These are phyloP conservation scores for Hirudo medicinalis DNA, from an alignment of 1,140 invertebrate genomes.

Conservation along the genomic window DNA sequence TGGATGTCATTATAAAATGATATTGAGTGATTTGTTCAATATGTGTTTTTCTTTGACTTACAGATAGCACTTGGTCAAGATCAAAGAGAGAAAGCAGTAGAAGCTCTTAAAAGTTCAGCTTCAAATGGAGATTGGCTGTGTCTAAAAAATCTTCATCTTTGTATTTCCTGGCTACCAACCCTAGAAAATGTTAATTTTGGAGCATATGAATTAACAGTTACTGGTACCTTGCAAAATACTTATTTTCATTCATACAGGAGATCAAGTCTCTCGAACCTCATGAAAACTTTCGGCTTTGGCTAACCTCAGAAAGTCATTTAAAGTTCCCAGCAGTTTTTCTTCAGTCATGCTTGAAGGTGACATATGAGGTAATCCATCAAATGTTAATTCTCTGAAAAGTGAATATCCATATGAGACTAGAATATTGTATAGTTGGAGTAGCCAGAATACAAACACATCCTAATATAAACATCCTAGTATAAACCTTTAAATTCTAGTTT, in stretches of 20 bases:
- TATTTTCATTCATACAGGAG: conserved; percentile 36
- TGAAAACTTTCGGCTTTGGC: conserved; percentile 58
- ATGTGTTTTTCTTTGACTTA: conserved; percentile 12
- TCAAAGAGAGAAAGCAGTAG: conserved; percentile 51
- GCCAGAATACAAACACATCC: neutral
- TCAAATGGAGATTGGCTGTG: conserved; percentile 59
- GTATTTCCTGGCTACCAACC: conserved; percentile 58
- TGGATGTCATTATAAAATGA: neutral
- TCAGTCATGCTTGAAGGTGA: conserved; percentile 61
- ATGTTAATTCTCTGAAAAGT: too few species aligned
- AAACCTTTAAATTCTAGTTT: too few species aligned
- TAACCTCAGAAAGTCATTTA: conserved; percentile 57
- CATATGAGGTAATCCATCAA: conserved; percentile 57
- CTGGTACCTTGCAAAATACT: conserved; percentile 2
- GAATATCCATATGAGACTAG: too few species aligned
- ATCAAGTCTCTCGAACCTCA: conserved; percentile 50
- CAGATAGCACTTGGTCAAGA: conserved; percentile 63
- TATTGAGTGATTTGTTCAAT: neutral
- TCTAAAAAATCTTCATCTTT: conserved; percentile 76
- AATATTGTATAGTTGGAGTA: too few species aligned
- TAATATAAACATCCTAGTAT: too few species aligned
- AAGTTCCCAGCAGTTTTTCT: conserved; percentile 54
- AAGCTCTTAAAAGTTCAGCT: conserved; percentile 45
- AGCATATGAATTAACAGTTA: neutral
- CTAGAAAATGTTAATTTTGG: conserved; percentile 50